Conservation (phyloP, 2,113 vertebrate genomes). For the Colistium nudipinnis region DNA sequence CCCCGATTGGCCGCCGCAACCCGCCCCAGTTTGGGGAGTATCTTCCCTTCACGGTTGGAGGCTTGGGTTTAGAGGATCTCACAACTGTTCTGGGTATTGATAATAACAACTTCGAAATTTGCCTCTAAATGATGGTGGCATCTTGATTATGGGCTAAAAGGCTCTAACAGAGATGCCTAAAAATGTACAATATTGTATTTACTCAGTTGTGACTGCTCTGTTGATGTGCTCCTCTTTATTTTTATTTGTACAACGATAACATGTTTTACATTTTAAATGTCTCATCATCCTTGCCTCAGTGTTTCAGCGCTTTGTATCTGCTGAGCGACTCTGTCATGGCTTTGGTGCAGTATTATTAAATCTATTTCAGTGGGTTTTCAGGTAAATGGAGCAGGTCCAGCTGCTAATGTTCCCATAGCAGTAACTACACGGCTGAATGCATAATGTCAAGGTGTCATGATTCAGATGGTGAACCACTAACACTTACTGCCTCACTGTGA, state of each 20-base stretch:
- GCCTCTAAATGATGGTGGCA: conserved; percentile 51
- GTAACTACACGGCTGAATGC: conserved; percentile 30
- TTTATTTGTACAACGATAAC: neutral
- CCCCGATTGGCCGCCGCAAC: conserved; percentile 56
- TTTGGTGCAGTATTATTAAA: neutral
- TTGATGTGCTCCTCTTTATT: neutral
- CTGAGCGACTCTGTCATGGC: neutral
- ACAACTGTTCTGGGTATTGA: conserved; percentile 58
- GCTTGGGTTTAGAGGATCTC: conserved; percentile 68
- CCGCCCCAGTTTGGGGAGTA: conserved; percentile 67
- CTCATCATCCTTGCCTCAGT: neutral
- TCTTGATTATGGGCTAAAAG: conserved; percentile 26
- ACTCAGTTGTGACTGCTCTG: neutral
- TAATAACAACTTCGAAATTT: conserved; percentile 69
- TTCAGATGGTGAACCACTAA: conserved; percentile 11
- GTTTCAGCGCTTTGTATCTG: conserved; percentile 5
- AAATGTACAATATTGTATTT: conserved; percentile 31
- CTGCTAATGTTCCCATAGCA: conserved; percentile 3
- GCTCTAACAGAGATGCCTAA: conserved; percentile 14
- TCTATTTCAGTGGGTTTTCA: conserved; percentile 34
- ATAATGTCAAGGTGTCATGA: conserved; percentile 39
- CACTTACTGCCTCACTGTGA: conserved; percentile 9
- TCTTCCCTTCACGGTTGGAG: conserved; percentile 59
- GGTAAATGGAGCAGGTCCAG: conserved; percentile 9
- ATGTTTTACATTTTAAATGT: neutral